These are phyloP conservation scores for Rallus crepitans DNA, from an alignment of 2,797 vertebrate species.

Conservation along the genomic window DNA sequence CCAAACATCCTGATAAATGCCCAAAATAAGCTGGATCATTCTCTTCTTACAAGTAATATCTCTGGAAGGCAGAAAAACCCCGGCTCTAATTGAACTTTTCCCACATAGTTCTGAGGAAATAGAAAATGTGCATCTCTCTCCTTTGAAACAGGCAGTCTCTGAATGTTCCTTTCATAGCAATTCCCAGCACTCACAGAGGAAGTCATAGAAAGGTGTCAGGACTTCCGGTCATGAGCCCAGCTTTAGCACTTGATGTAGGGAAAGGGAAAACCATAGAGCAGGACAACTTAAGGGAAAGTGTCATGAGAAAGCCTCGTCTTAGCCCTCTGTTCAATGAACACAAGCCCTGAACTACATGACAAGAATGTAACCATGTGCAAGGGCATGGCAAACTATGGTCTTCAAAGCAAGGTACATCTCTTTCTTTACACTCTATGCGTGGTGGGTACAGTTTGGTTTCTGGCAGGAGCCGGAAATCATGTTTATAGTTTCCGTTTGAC, in stretches of 20 bases:
- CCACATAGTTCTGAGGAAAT: background rate
- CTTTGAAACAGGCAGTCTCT: background rate
- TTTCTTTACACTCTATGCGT: background rate
- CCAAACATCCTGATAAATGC: background rate
- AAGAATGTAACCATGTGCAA: background rate
- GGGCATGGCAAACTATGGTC: background rate
- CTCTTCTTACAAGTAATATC: background rate
- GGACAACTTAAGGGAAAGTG: accelerated
- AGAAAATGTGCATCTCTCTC: background rate
- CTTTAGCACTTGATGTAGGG: background rate
- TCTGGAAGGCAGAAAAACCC: background rate
- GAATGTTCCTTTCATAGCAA: background rate
- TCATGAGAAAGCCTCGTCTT: background rate
- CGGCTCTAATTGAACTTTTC: background rate
- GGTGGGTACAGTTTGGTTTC: background rate
- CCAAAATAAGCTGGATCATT: background rate
- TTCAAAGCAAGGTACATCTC: background rate
- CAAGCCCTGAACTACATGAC: accelerated
- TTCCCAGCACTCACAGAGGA: background rate
- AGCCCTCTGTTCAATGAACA: background rate
- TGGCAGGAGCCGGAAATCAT: background rate
- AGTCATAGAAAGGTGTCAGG: background rate
- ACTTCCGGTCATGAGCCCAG: background rate
- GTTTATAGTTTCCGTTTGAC: background rate
- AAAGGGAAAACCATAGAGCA: background rate